Evolutionary conservation across 2,888 invertebrate genomes (phyloP).

Genomic region (Ormyrus rosae): DNA sequence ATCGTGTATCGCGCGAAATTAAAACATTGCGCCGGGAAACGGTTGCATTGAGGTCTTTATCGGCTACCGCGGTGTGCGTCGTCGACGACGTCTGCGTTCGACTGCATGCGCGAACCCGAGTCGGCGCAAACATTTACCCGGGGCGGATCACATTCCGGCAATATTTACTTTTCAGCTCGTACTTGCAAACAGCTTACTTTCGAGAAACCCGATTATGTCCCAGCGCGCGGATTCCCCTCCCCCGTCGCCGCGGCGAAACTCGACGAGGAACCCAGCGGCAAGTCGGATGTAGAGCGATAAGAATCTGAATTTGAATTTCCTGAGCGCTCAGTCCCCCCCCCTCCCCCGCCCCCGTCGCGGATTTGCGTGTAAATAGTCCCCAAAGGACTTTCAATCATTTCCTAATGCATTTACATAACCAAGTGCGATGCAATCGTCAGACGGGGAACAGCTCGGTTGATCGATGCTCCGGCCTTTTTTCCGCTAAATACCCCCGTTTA

Average conservation of each 20-base stretch:
- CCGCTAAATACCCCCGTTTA: too few species aligned
- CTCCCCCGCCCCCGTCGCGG: not conserved
- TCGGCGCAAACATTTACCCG: conserved; percentile 68
- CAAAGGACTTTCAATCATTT: conserved; percentile 28
- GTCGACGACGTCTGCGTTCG: conserved; percentile 60
- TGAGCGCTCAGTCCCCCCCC: too few species aligned
- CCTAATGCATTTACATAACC: conserved; percentile 29
- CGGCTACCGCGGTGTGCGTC: not conserved
- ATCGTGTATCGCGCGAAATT: too few species aligned
- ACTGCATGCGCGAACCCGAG: conserved; percentile 39
- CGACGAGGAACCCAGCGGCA: too few species aligned
- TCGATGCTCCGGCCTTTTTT: not conserved
- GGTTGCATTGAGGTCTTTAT: too few species aligned
- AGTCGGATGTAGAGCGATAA: conserved; percentile 21
- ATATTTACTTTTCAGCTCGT: conserved; percentile 69
- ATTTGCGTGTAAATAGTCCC: conserved; percentile 43
- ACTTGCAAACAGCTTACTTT: conserved; percentile 65
- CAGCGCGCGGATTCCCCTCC: not conserved
- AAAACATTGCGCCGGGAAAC: too few species aligned
- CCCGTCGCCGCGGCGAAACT: not conserved
- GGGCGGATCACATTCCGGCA: conserved; percentile 64
- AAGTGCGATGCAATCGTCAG: conserved; percentile 12
- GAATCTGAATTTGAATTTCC: conserved; percentile 27
- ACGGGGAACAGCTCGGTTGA: too few species aligned
- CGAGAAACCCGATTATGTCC: conserved; percentile 59